Evolutionary conservation across 2,113 vertebrate genomes (phyloP), one percentile per base, ranked within the genome.

Genomic region (Prionailurus viverrinus): DNA sequence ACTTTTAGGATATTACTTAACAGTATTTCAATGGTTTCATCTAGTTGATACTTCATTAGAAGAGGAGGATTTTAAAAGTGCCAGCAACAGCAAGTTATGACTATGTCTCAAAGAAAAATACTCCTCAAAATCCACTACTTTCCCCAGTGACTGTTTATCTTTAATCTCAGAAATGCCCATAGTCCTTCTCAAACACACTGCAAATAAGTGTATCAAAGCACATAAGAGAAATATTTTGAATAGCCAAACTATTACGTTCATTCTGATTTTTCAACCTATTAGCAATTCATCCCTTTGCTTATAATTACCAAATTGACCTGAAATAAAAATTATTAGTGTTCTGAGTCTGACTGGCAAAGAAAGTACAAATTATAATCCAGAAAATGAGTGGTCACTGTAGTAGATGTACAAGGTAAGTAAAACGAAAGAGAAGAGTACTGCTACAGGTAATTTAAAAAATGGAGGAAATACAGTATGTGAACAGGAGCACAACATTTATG

Each of bases 101-200:
- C 36, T 68, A 13, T 87, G 36, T 92, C 90, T 96, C 65, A 95
- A 81, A 95, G 31, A 76, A 97, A 65, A 53, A 18, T 23, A 92
- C n/a, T 87, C 33, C 36, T 93, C 69, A 91, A 97, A 90, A 94
- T 90, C 74, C 16, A 73, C 65, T 87, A 74, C 58, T 92, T 97
- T 96, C 15, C 39, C 58, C 23, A 92, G 29, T 79, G n/a, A 29
- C 36, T 93, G 0, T 84, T 84, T 81, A 93, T 78, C 51, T 94
- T 87, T 89, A 82, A 88, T 87, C 31, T 94, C 68, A 96, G 41
- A 97, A 95, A 96, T 61, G n/a, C 15, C 65, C 39, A 51, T 5
- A 11, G 27, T 66, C 51, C 76, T 89, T 89, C 58, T 83, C 82
- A 87, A 97, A 81, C 27, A 86, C 14, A 93, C 0, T 83, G 31